Evolutionary conservation across 1,140 invertebrate species (phyloP).

Genomic region (Caerostris darwini): DNA sequence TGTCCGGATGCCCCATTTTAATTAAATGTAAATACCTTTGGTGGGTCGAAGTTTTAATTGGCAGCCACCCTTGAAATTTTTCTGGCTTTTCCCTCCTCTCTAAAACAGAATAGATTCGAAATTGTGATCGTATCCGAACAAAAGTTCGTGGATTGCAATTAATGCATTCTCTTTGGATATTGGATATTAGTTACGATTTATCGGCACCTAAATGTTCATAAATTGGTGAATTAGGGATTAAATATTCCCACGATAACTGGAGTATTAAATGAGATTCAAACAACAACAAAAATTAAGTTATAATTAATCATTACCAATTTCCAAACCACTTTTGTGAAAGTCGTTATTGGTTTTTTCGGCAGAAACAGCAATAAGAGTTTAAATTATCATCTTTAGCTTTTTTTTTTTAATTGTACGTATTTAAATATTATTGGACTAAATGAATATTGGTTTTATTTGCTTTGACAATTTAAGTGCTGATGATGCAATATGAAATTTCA

Average conservation of each 20-base stretch:
- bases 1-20: neutral
- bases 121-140: constrained; percentile 10
- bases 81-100: neutral
- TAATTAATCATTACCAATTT: neutral
- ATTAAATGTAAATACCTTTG: constrained; percentile 40
- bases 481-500: too few relatives aligned
- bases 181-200: constrained; percentile 16
- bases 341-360: neutral
- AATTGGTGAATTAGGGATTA: neutral
- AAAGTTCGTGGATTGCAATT: neutral
- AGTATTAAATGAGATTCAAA: neutral
- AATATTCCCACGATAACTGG: neutral
- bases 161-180: neutral
- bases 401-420: too few relatives aligned
- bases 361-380: too few relatives aligned
- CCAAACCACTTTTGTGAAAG: neutral
- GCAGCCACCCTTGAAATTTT: neutral
- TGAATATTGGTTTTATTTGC: too few relatives aligned
- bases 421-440: too few relatives aligned
- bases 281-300: neutral
- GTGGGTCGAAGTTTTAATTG: neutral
- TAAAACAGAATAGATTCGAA: neutral
- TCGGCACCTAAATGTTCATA: neutral
- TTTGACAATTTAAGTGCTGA: too few relatives aligned
- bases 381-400: too few relatives aligned